Evolutionary conservation across 2,113 vertebrate genomes (phyloP), one percentile per base, ranked within the genome.

Genomic region (Perca schrenkii): DNA sequence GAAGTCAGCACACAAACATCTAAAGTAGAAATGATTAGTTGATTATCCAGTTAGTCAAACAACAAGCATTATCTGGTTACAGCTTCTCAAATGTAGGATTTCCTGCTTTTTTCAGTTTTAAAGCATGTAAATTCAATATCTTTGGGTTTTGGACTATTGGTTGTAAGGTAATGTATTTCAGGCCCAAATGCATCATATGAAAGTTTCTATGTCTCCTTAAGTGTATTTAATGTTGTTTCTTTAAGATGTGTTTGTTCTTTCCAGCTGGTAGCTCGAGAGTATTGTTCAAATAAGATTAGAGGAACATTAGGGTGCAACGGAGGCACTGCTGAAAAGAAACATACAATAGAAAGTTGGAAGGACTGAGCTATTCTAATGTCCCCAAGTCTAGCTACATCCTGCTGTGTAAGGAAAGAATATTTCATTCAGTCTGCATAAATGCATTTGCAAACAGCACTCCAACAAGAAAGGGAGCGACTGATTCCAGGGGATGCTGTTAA

Each of bases 361-460:
- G 79, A 73, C 61, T 21, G 2, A 56, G 74, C 54, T 69, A 86
- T 80, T 88, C 74, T 88, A 90, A 86, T 88, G 82, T 86, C 70
- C 82, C 68, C 1, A 82, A 82, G 79, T 85, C 76, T 80, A n/a
- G 78, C 72, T 74, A 47, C 25, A 77, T 88, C 91, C 85, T 90
- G 91, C 90, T 85, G 88, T 69, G 91, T 88, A 87, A 90, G 86
- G 86, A 80, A 90, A 93, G 90, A 90, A 90, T 83, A 84, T 90
- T 91, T 89, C 82, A 89, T 91, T 92, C 75, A 77, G 80, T 77
- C 63, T 86, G 88, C 86, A 91, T 91, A 90, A 90, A 92, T 88
- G 57, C 82, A 93, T 93, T 77, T 52, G 25, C 78, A 91, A 93
- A 90, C 80, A 86, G 86, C 52, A 15, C 65, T 74, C 65, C 76